These are phyloP conservation scores for Drosophila setosimentum DNA, from an alignment of 2,888 invertebrate genomes.

Conservation along the genomic window DNA sequence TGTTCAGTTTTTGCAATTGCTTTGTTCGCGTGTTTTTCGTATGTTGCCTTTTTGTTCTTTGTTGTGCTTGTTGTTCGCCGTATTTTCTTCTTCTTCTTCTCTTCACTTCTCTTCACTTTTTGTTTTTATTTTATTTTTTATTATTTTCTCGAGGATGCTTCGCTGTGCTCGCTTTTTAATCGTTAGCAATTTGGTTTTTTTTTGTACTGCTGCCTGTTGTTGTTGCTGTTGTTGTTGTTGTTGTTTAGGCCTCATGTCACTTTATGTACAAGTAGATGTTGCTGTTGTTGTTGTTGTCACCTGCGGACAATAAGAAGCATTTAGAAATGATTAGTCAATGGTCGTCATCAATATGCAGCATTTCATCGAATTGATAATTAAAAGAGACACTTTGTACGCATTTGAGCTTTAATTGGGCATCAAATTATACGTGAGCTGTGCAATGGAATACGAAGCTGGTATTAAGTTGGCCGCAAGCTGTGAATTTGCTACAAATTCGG, in stretches of 20 bases:
- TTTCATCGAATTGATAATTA: conserved; percentile 15
- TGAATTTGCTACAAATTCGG: neutral
- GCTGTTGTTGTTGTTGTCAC: conserved; percentile 34
- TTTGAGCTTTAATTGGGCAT: neutral
- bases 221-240: conserved; percentile 48
- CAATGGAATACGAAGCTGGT: neutral
- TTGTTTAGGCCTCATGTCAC: conserved; percentile 78
- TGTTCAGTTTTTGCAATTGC: conserved; percentile 60
- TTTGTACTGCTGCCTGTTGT: conserved; percentile 53
- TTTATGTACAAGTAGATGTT: conserved; percentile 67
- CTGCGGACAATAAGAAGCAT: conserved; percentile 45
- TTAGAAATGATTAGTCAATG: conserved; percentile 47
- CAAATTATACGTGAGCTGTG: neutral
- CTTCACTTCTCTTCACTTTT: too few species aligned
- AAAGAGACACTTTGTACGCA: neutral
- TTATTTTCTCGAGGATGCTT: conserved; percentile 52
- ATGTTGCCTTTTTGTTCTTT: conserved; percentile 15
- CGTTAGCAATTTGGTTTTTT: conserved; percentile 76
- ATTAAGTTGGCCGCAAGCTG: neutral
- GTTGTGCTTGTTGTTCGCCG: conserved; percentile 7
- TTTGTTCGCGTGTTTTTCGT: conserved; percentile 4
- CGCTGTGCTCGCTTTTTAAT: conserved; percentile 65
- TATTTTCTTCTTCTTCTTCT: conserved; percentile 16
- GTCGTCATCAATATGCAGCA: conserved; percentile 27
- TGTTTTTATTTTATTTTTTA: conserved; percentile 7